phyloP scores from a whole-genome alignment of 2,888 invertebrate genomes.

The Erebia palarica region DNA sequence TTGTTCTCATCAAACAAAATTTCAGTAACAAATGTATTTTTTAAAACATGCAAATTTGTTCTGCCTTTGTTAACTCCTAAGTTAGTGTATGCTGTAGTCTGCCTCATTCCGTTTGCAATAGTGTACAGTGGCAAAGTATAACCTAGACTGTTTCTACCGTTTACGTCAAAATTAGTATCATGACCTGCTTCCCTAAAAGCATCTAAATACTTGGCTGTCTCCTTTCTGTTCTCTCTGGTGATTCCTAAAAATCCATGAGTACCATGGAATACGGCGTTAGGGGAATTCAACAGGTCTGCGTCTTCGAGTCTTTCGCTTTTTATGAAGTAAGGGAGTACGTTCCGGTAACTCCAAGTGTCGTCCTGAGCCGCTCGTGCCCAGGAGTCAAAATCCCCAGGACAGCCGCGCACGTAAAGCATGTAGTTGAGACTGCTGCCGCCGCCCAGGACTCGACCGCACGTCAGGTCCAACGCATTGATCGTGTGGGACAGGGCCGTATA shows the following conservation, averaged over 20 bases:
- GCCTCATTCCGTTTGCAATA: conserved; percentile 62
- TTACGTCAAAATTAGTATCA: conserved; percentile 52
- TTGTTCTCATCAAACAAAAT: conserved; percentile 45
- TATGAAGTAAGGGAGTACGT: conserved; percentile 48
- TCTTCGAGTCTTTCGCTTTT: conserved; percentile 51
- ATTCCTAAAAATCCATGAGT: conserved; percentile 45
- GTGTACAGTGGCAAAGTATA: conserved; percentile 66
- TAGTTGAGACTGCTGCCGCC: conserved; percentile 52
- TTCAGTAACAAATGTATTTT: conserved; percentile 43
- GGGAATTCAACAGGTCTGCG: conserved; percentile 38
- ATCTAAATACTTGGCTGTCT: conserved; percentile 45
- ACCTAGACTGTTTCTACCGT: conserved; percentile 64
- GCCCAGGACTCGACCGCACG: conserved; percentile 55
- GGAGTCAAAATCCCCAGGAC: conserved; percentile 45
- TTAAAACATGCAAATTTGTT: conserved; percentile 78
- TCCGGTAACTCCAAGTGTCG: conserved; percentile 49
- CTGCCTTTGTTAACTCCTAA: conserved; percentile 41
- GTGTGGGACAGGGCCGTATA: conserved; percentile 42
- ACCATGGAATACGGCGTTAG: conserved; percentile 44
- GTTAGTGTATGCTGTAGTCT: conserved; percentile 51
- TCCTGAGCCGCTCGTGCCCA: conserved; percentile 49
- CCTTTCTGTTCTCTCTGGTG: conserved; percentile 35
- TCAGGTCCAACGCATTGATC: conserved; percentile 37
- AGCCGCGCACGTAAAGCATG: conserved; percentile 47
- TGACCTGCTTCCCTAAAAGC: conserved; percentile 67